Base-by-base conservation (phyloP, 2,888 invertebrate species). In the Drosophila monieri region DNA sequence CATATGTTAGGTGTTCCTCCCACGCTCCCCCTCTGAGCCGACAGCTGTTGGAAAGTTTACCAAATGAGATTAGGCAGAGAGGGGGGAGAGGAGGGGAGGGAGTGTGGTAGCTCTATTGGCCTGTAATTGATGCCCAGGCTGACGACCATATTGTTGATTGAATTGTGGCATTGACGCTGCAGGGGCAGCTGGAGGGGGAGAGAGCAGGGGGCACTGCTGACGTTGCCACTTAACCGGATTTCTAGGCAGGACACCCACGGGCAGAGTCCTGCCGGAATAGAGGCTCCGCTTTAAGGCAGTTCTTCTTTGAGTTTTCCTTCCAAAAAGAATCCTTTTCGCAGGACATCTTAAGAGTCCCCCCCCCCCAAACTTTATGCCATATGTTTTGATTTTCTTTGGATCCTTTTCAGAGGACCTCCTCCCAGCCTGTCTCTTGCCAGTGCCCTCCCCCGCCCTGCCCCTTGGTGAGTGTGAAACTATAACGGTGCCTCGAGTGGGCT, bases 401-500 rank as follows among this genome's bases (percentile, higher is more conserved):
- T 64, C 69, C 56, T 18, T 46, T 12, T 6, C 15, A 3, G 10
- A 44, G 21, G 35, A 21, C 35, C 21, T 23, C 21, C 4, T 23
- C 21, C 4, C 4, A 23, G 21, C 4, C 21, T 23, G 21, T 0
- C 18, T 18, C 21, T 23, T 3, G 0, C 44, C 10, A 6, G 6
- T 2, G 21, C 15, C 14, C 30, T 12, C 32, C 30, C 21, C 21
- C 4, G 30, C 6, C 23, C 10, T n/a, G n/a, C 37, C 18, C 14
- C 44, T 5, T 39, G 4, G 21, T 14, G n/a, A 44, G 21, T 25
- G 25, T 14, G 32, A 55, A 77, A 78, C 66, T 69, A 73, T 73
- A 85, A 85, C 77, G 60, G 88, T 85, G 77, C 61, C 71, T 85
- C 76, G 37, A 70, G 70, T 49, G 46, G 57, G 58, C 86, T 88